A percentile compares a stretch with the other conserved stretches of the same genome.
phyloP scores from a whole-genome alignment of 2,113 vertebrate genomes.

The Procavia capensis region DNA sequence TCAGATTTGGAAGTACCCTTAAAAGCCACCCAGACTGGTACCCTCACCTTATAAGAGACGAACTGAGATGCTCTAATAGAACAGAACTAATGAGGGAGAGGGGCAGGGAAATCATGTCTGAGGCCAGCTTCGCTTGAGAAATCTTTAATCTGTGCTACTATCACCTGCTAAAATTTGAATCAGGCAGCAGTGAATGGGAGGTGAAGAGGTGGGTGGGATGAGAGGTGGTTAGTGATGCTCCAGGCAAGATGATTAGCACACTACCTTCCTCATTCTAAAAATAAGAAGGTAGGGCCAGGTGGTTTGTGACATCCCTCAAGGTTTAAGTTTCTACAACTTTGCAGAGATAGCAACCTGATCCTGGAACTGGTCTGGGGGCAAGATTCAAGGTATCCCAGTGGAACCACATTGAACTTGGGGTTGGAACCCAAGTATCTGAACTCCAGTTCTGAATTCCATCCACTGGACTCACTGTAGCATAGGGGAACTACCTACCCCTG shows the following conservation, averaged over 20 bases:
- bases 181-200: background rate
- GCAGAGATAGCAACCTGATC: background rate
- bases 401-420: background rate
- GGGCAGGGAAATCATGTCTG: background rate
- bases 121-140: background rate
- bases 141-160: background rate
- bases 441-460: background rate
- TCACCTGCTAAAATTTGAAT: background rate
- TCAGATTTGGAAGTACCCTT: background rate
- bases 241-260: background rate
- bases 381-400: background rate
- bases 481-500: fast-evolving
- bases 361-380: background rate
- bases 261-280: background rate
- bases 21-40: background rate
- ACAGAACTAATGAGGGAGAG: background rate
- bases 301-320: background rate
- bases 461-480: background rate
- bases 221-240: background rate
- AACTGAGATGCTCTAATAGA: background rate
- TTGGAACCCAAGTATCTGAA: background rate
- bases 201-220: background rate
- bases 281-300: background rate
- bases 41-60: background rate
- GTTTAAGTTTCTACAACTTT: background rate